phyloP scores from a whole-genome alignment of 2,113 vertebrate species.

The Crotalus helleri region DNA sequence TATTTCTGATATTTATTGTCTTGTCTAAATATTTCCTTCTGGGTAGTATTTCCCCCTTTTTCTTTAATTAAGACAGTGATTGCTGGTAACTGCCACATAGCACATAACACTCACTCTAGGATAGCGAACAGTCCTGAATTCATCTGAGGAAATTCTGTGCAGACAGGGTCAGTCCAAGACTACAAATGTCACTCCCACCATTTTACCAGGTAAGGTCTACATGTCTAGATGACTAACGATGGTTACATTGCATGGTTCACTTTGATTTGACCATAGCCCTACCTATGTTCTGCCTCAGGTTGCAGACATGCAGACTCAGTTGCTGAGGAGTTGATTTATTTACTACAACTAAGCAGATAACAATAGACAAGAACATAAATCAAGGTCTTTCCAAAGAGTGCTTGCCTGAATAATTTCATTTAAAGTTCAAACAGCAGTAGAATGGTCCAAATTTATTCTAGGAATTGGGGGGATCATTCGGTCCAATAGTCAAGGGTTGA shows the following conservation, averaged over 20 bases:
- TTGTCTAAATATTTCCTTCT: not conserved
- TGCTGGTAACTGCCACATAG: not conserved
- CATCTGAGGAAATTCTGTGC: not conserved
- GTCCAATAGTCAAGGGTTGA: not conserved
- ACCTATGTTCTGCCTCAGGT: not conserved
- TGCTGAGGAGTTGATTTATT: not conserved
- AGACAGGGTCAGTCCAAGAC: not conserved
- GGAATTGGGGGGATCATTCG: not conserved
- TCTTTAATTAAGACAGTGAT: not conserved
- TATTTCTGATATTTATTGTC: not conserved
- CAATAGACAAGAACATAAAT: not conserved
- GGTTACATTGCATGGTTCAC: not conserved
- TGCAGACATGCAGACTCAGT: not conserved
- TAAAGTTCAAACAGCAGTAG: not conserved
- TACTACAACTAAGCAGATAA: not conserved
- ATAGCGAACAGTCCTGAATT: not conserved
- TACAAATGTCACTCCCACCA: not conserved
- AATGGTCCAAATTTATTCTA: not conserved
- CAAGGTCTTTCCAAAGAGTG: not conserved
- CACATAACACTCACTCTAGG: not conserved
- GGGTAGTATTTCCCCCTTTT: not conserved
- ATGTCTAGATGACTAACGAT: not conserved
- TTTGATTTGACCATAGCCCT: not conserved
- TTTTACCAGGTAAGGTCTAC: not conserved
- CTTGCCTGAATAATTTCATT: not conserved